Conservation (phyloP, 2,797 vertebrate genomes). For the Sebastolobus altivelis region DNA sequence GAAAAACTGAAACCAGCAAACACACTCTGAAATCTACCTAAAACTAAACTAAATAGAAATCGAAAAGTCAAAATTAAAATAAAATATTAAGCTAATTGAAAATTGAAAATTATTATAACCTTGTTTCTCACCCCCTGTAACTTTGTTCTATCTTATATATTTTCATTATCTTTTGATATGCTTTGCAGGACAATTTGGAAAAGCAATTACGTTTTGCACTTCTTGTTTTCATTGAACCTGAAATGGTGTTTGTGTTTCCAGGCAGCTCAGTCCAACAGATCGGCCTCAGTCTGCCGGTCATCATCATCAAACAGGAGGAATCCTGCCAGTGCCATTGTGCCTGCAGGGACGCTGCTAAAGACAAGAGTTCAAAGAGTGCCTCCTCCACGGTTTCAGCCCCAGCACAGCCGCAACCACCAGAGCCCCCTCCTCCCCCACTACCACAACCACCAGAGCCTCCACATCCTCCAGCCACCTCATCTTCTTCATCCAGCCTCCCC, state of each 20-base stretch:
- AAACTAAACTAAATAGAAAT: too few relatives aligned
- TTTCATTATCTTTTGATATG: not conserved
- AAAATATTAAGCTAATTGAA: too few relatives aligned
- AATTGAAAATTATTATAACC: too few relatives aligned
- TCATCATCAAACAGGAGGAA: conserved; percentile 99
- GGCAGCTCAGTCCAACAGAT: conserved; percentile 97
- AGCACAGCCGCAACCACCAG: conserved; percentile 61
- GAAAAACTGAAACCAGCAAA: too few relatives aligned
- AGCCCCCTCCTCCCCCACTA: conserved; percentile 62
- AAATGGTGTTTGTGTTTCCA: conserved; percentile 68
- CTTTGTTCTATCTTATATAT: not conserved
- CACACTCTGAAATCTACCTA: too few relatives aligned
- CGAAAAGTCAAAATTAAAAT: too few relatives aligned
- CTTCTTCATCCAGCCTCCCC: conserved; percentile 67
- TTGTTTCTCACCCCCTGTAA: not conserved
- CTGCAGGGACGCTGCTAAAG: conserved; percentile 95
- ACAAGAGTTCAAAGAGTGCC: conserved; percentile 87
- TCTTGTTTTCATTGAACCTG: not conserved
- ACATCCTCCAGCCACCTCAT: conserved; percentile 69
- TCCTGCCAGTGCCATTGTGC: conserved; percentile 98
- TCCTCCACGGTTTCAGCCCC: conserved; percentile 64
- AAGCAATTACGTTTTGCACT: not conserved
- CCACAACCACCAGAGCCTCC: conserved; percentile 78
- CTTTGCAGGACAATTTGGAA: conserved; percentile 1
- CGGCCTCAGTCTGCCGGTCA: conserved; percentile 97